phyloP scores from a whole-genome alignment of 92 coral and sea anemone species.

The Umimayanthus kanabou region DNA sequence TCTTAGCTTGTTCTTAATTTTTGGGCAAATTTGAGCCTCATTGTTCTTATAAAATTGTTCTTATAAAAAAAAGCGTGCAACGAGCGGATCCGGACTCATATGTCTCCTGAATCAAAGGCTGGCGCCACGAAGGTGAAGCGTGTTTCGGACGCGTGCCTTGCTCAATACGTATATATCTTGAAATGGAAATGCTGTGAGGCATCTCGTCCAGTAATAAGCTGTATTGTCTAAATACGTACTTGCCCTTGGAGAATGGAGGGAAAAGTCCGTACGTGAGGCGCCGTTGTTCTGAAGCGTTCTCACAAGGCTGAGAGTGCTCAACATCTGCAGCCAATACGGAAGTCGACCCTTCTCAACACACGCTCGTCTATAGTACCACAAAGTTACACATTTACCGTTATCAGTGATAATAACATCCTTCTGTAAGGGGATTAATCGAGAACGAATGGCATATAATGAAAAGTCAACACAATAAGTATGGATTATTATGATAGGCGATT shows the following conservation, averaged over 20 bases:
- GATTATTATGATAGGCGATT: slow-evolving; percentile 4
- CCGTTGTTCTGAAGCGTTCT: slow-evolving; percentile 20
- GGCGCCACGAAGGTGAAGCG: slow-evolving; percentile 34
- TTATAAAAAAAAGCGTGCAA: no score
- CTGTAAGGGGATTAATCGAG: slow-evolving; percentile 14
- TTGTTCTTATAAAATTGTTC: no score
- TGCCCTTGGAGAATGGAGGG: background rate
- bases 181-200: slow-evolving; percentile 28
- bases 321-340: slow-evolving; percentile 17
- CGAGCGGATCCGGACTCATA: background rate
- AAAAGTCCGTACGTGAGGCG: slow-evolving; percentile 22
- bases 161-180: slow-evolving; percentile 14
- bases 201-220: slow-evolving; percentile 5
- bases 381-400: background rate
- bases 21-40: no score
- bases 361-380: background rate
- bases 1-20: no score
- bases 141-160: slow-evolving; percentile 2
- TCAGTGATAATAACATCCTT: background rate
- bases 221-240: slow-evolving; percentile 29
- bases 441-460: slow-evolving; percentile 35
- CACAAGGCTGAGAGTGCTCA: background rate
- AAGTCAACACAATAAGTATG: slow-evolving; percentile 28
- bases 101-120: background rate
- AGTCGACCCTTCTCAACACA: background rate